Base-by-base conservation (phyloP, 1,140 invertebrate species). In the Saccostrea cuccullata region DNA sequence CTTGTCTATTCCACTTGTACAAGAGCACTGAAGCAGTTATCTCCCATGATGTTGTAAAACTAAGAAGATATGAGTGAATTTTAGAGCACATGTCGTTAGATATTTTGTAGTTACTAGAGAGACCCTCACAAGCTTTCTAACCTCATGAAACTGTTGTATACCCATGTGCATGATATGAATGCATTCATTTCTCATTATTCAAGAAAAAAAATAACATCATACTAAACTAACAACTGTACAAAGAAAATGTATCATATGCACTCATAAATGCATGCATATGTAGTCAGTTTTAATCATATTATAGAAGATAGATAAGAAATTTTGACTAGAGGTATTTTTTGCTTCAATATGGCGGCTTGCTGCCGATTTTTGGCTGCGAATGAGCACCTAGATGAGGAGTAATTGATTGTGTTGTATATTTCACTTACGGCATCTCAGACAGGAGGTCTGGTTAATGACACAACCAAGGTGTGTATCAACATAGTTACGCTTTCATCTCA, bases 361-460 rank as follows among this genome's bases (percentile, higher is more conserved):
- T 77, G 70, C 70, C 70, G 2, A 15, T 5, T 30, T 30, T 77
- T 36, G 70, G 70, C 70, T 77, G 70, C 12, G 70, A 77, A 77
- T 77, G 70, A 77, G 70, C 70, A 77, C 70, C 2, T 77, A 77
- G 70, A 77, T 4, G 30, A 73, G 13, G 1, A 77, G 70, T 77
- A 77, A 77, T 77, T 30, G 23, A 77, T 77, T 77, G 70, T 77
- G 70, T 77, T 77, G 70, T 77, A 47, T 47, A 47, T 77, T 77
- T 77, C 70, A 77, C 70, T 83, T 84, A 85, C 26, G 70, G 88
- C 91, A 89, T 77, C 87, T 87, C 91, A 93, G 92, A 91, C 91
- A 91, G 94, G 94, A 91, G 92, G 93, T 86, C 91, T 95, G 60
- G 94, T 95, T 64, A 95, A 95, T 94, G 94, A 95, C 82, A 95